These are phyloP conservation scores for Cyphomyrus discorhynchus DNA, from an alignment of 2,113 vertebrate genomes.

Conservation along the genomic window DNA sequence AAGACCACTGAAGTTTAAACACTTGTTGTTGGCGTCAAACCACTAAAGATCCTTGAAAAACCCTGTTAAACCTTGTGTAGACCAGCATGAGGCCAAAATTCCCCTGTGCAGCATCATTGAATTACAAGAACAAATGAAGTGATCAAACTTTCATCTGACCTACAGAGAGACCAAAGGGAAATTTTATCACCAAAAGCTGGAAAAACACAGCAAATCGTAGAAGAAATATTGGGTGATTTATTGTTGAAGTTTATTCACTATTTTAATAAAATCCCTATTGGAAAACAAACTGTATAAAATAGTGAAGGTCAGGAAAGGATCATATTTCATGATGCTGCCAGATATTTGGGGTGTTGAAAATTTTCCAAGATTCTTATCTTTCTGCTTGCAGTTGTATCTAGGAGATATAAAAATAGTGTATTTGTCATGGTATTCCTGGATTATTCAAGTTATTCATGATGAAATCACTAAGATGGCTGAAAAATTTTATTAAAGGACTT, in stretches of 20 bases:
- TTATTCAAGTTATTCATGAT: not conserved
- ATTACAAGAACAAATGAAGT: conserved; percentile 1
- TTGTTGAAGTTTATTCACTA: not conserved
- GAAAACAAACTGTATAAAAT: not conserved
- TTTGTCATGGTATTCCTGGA: not conserved
- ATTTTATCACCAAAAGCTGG: not conserved
- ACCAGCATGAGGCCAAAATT: not conserved
- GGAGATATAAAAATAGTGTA: not conserved
- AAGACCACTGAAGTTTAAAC: not conserved
- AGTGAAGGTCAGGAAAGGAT: not conserved
- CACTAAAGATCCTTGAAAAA: not conserved
- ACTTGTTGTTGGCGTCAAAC: not conserved
- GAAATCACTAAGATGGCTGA: not conserved
- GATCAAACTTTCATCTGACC: not conserved
- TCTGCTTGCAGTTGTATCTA: not conserved
- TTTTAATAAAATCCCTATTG: not conserved
- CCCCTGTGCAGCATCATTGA: not conserved
- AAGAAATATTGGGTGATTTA: not conserved
- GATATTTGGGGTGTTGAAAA: not conserved
- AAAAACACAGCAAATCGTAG: not conserved
- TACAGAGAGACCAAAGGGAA: not conserved
- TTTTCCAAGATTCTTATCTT: not conserved
- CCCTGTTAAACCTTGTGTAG: not conserved
- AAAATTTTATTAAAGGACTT: not conserved
- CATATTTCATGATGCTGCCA: not conserved